These are phyloP conservation scores for Saccostrea glomerata DNA, from an alignment of 1,140 invertebrate species.

Conservation along the genomic window DNA sequence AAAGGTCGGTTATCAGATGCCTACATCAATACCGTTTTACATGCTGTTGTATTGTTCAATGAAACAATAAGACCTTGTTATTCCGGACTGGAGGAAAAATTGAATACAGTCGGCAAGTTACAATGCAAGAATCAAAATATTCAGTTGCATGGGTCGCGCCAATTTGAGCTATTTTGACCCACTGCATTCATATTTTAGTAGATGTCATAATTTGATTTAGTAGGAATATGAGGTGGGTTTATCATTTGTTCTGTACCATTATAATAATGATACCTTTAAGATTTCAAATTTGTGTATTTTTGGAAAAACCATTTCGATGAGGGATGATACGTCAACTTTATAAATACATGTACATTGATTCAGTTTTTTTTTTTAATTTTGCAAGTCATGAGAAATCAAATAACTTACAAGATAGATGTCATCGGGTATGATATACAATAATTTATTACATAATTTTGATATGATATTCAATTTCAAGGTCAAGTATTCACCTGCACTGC, in stretches of 20 bases:
- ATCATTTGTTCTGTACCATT: too few relatives aligned
- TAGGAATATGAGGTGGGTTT: too few relatives aligned
- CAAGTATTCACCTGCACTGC: not conserved
- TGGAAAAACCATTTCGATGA: too few relatives aligned
- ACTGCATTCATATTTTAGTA: not conserved
- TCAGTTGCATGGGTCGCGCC: not conserved
- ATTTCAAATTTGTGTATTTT: too few relatives aligned
- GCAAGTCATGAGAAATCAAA: not conserved
- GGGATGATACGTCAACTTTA: too few relatives aligned
- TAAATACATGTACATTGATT: not conserved
- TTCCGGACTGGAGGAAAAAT: not conserved
- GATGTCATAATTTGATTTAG: not conserved
- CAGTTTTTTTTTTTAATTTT: not conserved
- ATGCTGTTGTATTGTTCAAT: not conserved
- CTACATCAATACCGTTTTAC: constrained; percentile 29
- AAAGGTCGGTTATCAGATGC: constrained; percentile 23
- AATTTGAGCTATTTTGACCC: not conserved
- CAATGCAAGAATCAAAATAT: constrained; percentile 10
- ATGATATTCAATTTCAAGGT: constrained; percentile 18
- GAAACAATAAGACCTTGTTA: constrained; percentile 31
- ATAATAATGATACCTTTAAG: too few relatives aligned
- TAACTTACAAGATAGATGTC: not conserved
- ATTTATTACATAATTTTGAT: constrained; percentile 30
- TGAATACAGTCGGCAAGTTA: constrained; percentile 9
- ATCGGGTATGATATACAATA: not conserved